Evolutionary conservation across 2,797 vertebrate genomes (phyloP).

Genomic region (Enteromius mattozi): DNA sequence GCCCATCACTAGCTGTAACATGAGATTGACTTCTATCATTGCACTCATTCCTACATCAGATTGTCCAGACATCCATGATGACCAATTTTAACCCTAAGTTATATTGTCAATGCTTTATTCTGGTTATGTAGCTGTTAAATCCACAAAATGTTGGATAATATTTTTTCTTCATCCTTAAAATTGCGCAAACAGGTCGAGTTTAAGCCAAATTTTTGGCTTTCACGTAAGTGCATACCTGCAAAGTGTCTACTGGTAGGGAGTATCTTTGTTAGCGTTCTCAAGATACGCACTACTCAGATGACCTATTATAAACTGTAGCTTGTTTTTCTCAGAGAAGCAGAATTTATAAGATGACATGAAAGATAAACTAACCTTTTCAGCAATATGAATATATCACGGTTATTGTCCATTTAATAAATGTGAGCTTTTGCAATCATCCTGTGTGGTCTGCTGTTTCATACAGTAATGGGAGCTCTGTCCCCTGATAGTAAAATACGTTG

Average conservation of each 20-base stretch:
- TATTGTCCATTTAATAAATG: conserved; percentile 58
- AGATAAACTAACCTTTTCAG: conserved; percentile 63
- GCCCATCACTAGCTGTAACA: conserved; percentile 8
- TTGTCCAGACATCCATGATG: background rate
- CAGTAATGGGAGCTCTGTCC: conserved; percentile 51
- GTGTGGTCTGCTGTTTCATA: conserved; percentile 60
- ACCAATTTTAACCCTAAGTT: background rate
- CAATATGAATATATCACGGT: conserved; percentile 54
- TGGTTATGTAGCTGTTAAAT: background rate
- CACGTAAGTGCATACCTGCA: background rate
- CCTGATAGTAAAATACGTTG: conserved; percentile 63
- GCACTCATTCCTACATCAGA: background rate
- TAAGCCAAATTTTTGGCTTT: background rate
- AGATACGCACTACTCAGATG: conserved; percentile 26
- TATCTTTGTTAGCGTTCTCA: background rate
- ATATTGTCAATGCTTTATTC: background rate
- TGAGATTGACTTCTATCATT: background rate
- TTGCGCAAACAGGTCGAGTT: background rate
- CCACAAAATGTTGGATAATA: background rate
- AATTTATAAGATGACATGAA: conserved; percentile 58
- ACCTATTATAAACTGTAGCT: conserved; percentile 40
- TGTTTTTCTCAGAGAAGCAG: conserved; percentile 36
- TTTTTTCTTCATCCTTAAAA: background rate
- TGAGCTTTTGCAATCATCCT: conserved; percentile 56
- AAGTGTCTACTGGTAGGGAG: background rate